Evolutionary conservation across 2,888 invertebrate genomes (phyloP).

Genomic region (Leptopilina myrica): DNA sequence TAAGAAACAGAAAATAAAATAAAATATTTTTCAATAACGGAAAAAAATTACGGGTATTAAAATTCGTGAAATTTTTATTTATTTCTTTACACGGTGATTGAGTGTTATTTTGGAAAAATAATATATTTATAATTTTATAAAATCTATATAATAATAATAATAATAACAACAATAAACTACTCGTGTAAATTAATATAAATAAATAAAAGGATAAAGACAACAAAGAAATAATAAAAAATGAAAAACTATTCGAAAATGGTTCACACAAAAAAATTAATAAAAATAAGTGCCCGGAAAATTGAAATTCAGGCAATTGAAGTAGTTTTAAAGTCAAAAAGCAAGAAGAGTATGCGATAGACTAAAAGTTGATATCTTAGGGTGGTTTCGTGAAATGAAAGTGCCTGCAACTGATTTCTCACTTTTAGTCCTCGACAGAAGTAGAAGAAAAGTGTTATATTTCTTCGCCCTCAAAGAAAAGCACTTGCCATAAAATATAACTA

Average conservation of each 20-base stretch:
- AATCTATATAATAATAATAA: too few relatives aligned
- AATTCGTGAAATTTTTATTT: too few relatives aligned
- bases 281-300: not conserved
- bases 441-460: not conserved
- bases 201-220: too few relatives aligned
- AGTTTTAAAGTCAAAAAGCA: not conserved
- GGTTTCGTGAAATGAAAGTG: constrained; percentile 14
- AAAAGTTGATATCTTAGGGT: not conserved
- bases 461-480: not conserved
- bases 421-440: not conserved
- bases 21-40: too few relatives aligned
- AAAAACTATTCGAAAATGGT: not conserved
- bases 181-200: too few relatives aligned
- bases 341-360: not conserved
- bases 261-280: not conserved
- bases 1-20: too few relatives aligned
- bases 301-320: not conserved
- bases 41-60: too few relatives aligned
- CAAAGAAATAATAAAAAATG: too few relatives aligned
- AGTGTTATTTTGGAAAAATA: too few relatives aligned
- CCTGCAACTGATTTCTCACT: constrained; percentile 22
- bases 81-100: too few relatives aligned
- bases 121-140: too few relatives aligned
- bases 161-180: too few relatives aligned
- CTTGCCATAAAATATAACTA: not conserved